phyloP scores from a whole-genome alignment of 1,140 invertebrate genomes.

The Coptotermes formosanus region DNA sequence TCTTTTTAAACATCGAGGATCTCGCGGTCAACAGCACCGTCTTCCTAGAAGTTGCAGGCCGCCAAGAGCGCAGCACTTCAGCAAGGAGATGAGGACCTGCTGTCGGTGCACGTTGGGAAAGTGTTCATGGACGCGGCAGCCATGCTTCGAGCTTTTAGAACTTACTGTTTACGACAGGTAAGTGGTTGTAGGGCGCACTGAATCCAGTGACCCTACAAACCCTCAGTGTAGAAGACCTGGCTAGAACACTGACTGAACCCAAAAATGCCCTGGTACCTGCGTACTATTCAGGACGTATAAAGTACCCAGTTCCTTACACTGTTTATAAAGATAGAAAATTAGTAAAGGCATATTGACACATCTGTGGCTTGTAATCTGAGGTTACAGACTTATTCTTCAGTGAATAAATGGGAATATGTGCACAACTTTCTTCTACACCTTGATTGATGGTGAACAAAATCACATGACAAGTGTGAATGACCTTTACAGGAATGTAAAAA shows the following conservation, averaged over 20 bases:
- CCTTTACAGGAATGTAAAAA: too few relatives aligned
- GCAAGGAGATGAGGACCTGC: constrained; percentile 76
- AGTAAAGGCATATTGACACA: too few relatives aligned
- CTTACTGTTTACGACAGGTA: constrained; percentile 83
- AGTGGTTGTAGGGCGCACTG: too few relatives aligned
- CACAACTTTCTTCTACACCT: too few relatives aligned
- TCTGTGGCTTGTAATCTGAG: too few relatives aligned
- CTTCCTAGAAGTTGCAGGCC: constrained; percentile 79
- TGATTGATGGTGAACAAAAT: too few relatives aligned
- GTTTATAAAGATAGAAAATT: too few relatives aligned
- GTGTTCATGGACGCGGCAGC: constrained; percentile 87
- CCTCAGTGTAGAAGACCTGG: too few relatives aligned
- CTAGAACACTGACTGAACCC: constrained; percentile 95
- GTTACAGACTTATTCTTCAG: too few relatives aligned
- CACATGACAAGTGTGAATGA: too few relatives aligned
- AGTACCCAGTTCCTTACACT: constrained; percentile 44
- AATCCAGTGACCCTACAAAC: too few relatives aligned
- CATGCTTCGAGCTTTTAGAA: constrained; percentile 92
- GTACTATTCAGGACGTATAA: constrained; percentile 77
- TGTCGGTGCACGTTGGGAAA: constrained; percentile 87
- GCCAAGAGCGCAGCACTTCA: constrained; percentile 80
- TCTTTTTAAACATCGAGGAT: constrained; percentile 93
- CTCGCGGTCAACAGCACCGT: constrained; percentile 84
- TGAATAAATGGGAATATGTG: too few relatives aligned
- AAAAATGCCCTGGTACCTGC: constrained; percentile 92